These are phyloP conservation scores for Stercorarius parasiticus DNA, from an alignment of 2,113 vertebrate genomes.

Conservation along the genomic window DNA sequence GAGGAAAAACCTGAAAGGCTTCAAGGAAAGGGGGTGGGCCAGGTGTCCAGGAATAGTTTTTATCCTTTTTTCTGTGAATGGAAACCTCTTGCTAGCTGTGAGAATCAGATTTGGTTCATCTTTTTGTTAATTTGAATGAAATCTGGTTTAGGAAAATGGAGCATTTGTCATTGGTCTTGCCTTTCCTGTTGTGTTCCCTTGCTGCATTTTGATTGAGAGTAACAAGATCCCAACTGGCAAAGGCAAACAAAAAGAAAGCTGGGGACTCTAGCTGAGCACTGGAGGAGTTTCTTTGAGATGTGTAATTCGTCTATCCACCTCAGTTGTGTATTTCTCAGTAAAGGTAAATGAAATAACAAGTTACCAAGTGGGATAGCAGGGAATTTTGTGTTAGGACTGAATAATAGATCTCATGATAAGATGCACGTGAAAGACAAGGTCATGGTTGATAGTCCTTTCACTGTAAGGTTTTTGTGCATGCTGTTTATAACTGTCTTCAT, in stretches of 20 bases:
- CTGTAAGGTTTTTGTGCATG: neutral
- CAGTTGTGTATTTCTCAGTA: neutral
- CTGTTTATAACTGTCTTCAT: neutral
- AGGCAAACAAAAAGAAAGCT: neutral
- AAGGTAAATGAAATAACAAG: neutral
- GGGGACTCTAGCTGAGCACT: neutral
- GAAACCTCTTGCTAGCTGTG: neutral
- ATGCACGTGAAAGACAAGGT: neutral
- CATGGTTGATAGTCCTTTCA: neutral
- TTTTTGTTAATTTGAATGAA: slow-evolving; percentile 35
- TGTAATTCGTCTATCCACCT: neutral
- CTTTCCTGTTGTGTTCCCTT: slow-evolving; percentile 9
- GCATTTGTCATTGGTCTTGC: neutral
- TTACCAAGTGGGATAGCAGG: neutral
- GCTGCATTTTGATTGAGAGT: neutral
- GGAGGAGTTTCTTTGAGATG: neutral
- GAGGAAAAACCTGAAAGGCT: slow-evolving; percentile 14
- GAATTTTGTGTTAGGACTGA: neutral
- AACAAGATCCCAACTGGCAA: neutral
- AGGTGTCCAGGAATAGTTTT: slow-evolving; percentile 14
- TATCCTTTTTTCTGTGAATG: neutral
- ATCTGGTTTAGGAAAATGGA: slow-evolving; percentile 4
- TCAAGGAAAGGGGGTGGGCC: neutral
- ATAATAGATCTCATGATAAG: neutral
- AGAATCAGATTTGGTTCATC: neutral